These are phyloP conservation scores for Lacanobia oleracea DNA, from an alignment of 2,888 invertebrate genomes.

Conservation along the genomic window DNA sequence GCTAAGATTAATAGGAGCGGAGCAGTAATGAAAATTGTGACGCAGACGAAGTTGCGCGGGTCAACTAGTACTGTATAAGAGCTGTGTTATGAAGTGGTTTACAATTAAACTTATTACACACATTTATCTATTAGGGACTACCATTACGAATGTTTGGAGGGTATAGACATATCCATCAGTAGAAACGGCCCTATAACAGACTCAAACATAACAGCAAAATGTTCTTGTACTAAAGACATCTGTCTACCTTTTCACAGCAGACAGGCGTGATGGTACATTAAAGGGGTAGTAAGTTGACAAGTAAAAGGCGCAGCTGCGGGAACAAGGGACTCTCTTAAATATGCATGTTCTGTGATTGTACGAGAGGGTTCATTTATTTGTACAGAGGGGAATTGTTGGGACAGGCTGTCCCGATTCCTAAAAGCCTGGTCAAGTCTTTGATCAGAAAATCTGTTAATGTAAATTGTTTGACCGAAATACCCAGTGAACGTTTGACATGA, in stretches of 20 bases:
- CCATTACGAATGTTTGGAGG: too few species aligned
- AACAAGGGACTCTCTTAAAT: slow-evolving; percentile 39
- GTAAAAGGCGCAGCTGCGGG: slow-evolving; percentile 38
- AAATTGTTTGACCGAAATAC: slow-evolving; percentile 8
- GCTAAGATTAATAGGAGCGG: too few species aligned
- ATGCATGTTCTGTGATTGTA: slow-evolving; percentile 48
- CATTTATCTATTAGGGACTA: too few species aligned
- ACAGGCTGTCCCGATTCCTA: background rate
- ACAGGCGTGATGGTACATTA: slow-evolving; percentile 1
- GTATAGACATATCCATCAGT: too few species aligned
- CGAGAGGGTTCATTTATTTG: slow-evolving; percentile 14
- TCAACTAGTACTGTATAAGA: too few species aligned
- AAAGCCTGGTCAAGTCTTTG: slow-evolving; percentile 36
- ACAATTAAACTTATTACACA: too few species aligned
- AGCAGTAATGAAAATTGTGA: too few species aligned
- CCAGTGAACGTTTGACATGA: background rate
- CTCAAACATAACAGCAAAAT: background rate
- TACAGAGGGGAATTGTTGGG: background rate
- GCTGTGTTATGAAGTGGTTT: too few species aligned
- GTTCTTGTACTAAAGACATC: background rate
- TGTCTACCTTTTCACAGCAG: background rate
- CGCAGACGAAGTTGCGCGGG: too few species aligned
- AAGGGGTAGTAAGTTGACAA: slow-evolving; percentile 40
- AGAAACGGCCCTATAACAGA: too few species aligned
- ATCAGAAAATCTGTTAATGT: slow-evolving; percentile 33